These are phyloP conservation scores for Plestiodon gilberti DNA, from an alignment of 2,113 vertebrate species.

Conservation along the genomic window DNA sequence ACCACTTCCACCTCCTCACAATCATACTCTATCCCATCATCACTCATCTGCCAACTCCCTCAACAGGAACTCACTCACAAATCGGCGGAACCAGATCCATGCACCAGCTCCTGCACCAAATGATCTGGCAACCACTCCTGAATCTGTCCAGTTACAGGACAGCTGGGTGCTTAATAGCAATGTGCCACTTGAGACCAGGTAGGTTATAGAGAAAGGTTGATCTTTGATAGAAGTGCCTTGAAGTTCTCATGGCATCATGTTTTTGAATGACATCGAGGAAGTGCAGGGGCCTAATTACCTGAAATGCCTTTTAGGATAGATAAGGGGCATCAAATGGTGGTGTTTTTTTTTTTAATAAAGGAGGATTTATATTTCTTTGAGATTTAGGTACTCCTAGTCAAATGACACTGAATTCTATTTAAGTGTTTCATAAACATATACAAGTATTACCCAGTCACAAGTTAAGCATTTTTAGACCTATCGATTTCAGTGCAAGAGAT, in stretches of 20 bases:
- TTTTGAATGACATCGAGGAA: fast-evolving
- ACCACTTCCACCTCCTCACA: slow-evolving; percentile 95
- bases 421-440: not conserved
- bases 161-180: slow-evolving; percentile 99
- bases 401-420: not conserved
- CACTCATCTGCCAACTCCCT: slow-evolving; percentile 97
- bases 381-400: not conserved
- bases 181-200: slow-evolving; percentile 97
- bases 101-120: slow-evolving; percentile 87
- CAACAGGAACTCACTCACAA: slow-evolving; percentile 94
- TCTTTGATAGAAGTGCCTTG: fast-evolving
- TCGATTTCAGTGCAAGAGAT: not conserved
- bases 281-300: not conserved
- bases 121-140: slow-evolving; percentile 94
- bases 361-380: not conserved
- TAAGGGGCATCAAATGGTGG: not conserved
- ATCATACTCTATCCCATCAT: slow-evolving; percentile 94
- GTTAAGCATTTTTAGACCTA: not conserved
- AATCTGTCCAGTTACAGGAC: slow-evolving; percentile 98
- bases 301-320: not conserved
- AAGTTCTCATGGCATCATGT: fast-evolving
- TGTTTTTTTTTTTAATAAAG: not conserved
- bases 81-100: slow-evolving; percentile 93
- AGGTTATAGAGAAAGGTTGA: slow-evolving; percentile 39
- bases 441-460: not conserved